Evolutionary conservation across 2,113 vertebrate species (phyloP).

Genomic region (Machaerirhynchus nigripectus): DNA sequence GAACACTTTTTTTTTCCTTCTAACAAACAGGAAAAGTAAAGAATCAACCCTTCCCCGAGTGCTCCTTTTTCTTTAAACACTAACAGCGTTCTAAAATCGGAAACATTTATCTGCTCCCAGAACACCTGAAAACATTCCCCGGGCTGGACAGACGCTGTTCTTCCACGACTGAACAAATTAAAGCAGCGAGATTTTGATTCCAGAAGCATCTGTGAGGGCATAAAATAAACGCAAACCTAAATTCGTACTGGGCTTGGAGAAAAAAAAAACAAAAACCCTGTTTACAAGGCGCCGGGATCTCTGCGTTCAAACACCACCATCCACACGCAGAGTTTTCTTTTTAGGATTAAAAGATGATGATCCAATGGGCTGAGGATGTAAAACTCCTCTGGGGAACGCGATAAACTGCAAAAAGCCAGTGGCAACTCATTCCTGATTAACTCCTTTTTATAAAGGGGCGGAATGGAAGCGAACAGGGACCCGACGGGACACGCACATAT

Average conservation of each 20-base stretch:
- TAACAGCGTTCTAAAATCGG: background rate
- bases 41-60: background rate
- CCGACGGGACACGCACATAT: conserved; percentile 22
- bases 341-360: background rate
- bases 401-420: background rate
- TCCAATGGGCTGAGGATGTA: background rate
- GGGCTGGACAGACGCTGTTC: background rate
- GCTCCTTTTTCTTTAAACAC: background rate
- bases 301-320: background rate
- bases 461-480: conserved; percentile 28
- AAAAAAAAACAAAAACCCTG: background rate
- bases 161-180: background rate
- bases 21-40: background rate
- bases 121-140: conserved; percentile 6
- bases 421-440: background rate
- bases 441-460: conserved; percentile 18
- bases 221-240: background rate
- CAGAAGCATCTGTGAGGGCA: background rate
- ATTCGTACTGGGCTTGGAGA: background rate
- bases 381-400: background rate
- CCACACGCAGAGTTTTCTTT: background rate
- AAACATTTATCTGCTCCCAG: background rate
- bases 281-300: background rate
- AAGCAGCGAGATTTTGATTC: background rate
- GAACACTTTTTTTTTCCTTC: background rate